These are phyloP conservation scores for Poecilia picta DNA, from an alignment of 2,797 vertebrate species.

Conservation along the genomic window DNA sequence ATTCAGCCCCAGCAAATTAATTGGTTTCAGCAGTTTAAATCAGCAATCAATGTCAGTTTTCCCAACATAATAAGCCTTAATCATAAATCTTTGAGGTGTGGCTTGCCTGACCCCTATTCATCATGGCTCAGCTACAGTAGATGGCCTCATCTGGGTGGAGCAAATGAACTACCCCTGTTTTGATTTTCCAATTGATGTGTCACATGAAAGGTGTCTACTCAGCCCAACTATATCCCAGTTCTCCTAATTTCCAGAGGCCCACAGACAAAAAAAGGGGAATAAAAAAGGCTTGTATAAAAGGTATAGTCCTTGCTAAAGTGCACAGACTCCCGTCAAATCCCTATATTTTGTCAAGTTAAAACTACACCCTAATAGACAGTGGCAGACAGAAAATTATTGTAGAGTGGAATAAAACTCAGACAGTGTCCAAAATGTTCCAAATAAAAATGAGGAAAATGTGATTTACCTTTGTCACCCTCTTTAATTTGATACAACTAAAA, in stretches of 20 bases:
- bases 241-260: slow-evolving; percentile 42
- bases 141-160: slow-evolving; percentile 93
- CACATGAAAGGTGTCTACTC: slow-evolving; percentile 83
- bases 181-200: slow-evolving; percentile 95
- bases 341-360: not conserved
- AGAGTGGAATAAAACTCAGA: not conserved
- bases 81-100: slow-evolving; percentile 84
- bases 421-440: not conserved
- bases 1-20: slow-evolving; percentile 80
- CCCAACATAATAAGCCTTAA: slow-evolving; percentile 85
- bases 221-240: slow-evolving; percentile 30
- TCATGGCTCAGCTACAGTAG: slow-evolving; percentile 65
- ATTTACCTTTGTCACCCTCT: not conserved
- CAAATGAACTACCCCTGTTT: slow-evolving; percentile 90
- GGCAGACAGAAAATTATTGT: not conserved
- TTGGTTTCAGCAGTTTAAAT: slow-evolving; percentile 82
- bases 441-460: not conserved
- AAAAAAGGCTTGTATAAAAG: slow-evolving; percentile 48
- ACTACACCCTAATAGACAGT: not conserved
- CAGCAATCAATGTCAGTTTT: slow-evolving; percentile 86
- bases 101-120: slow-evolving; percentile 78
- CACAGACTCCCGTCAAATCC: not conserved
- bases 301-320: not conserved
- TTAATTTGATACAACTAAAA: not conserved
- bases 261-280: slow-evolving; percentile 58